A percentile compares a stretch with the other conserved stretches of the same genome.
Conservation (phyloP, 2,888 invertebrate species). For the Axea sp. region DNA sequence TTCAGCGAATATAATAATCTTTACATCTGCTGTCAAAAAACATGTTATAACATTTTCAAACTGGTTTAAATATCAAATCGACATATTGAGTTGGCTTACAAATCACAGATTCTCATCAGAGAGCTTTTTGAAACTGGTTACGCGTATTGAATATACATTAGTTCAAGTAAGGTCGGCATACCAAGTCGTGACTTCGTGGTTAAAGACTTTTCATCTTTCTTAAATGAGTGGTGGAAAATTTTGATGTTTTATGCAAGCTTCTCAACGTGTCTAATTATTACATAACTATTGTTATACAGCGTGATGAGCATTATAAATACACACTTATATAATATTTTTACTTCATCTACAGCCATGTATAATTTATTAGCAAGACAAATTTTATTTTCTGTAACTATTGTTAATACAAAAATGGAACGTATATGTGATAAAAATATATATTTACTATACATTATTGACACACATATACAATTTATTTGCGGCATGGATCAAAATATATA, state of each 20-base stretch:
- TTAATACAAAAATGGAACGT: no score
- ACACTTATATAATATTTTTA: no score
- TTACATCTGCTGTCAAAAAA: no score
- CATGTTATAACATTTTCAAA: no score
- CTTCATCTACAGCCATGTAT: no score
- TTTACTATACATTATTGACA: no score
- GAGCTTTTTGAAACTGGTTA: conserved; percentile 51
- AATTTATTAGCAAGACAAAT: not conserved
- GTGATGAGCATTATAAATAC: not conserved
- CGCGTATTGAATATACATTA: conserved; percentile 55
- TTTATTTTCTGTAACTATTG: no score
- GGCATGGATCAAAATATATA: no score
- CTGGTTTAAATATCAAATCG: conserved; percentile 36
- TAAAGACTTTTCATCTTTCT: conserved; percentile 20
- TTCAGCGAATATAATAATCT: no score
- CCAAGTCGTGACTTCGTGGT: conserved; percentile 33
- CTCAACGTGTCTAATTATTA: conserved; percentile 1
- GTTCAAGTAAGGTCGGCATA: conserved; percentile 33
- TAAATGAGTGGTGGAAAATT: not conserved
- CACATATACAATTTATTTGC: no score
- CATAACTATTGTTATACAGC: not conserved
- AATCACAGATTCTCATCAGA: conserved; percentile 38
- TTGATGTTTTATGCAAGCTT: conserved; percentile 13
- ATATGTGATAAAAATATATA: no score
- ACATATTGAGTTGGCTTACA: conserved; percentile 12